These are phyloP conservation scores for Agrotis ipsilon DNA, from an alignment of 2,888 invertebrate species.

Conservation along the genomic window DNA sequence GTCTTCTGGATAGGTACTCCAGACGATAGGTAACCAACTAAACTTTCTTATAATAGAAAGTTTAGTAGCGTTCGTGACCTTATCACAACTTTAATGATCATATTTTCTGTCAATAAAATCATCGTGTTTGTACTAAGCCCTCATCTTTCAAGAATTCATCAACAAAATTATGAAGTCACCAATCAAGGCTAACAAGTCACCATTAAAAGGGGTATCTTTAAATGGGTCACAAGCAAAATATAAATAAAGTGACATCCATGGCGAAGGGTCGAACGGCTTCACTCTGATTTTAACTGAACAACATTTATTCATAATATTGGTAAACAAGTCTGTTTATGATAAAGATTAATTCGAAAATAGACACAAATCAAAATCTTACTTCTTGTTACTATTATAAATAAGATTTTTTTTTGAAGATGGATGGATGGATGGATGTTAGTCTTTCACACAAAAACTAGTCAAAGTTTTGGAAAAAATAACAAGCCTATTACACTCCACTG, in stretches of 20 bases:
- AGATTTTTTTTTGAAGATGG: too few relatives aligned
- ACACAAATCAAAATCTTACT: too few relatives aligned
- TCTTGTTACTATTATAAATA: too few relatives aligned
- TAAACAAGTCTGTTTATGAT: neutral
- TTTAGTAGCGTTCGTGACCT: neutral
- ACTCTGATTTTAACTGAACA: slow-evolving; percentile 29
- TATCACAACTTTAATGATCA: neutral
- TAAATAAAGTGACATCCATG: slow-evolving; percentile 18
- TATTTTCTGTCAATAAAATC: slow-evolving; percentile 2
- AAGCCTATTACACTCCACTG: too few relatives aligned
- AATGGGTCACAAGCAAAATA: slow-evolving; percentile 33
- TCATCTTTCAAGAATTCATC: neutral
- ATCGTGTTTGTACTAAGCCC: neutral
- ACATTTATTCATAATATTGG: slow-evolving; percentile 7
- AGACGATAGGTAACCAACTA: too few relatives aligned
- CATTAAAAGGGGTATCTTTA: slow-evolving; percentile 42
- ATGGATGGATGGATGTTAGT: too few relatives aligned
- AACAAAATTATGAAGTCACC: slow-evolving; percentile 29
- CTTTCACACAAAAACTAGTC: too few relatives aligned
- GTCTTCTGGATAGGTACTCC: too few relatives aligned
- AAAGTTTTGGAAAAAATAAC: too few relatives aligned
- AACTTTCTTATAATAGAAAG: too few relatives aligned
- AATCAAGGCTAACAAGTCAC: slow-evolving; percentile 20
- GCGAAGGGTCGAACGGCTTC: neutral
- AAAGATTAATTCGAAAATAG: too few relatives aligned